Percentiles rank a stretch among this genome's conserved stretches.
These are phyloP conservation scores for Melitaea athalia DNA, from an alignment of 2,888 invertebrate genomes.

Conservation along the genomic window DNA sequence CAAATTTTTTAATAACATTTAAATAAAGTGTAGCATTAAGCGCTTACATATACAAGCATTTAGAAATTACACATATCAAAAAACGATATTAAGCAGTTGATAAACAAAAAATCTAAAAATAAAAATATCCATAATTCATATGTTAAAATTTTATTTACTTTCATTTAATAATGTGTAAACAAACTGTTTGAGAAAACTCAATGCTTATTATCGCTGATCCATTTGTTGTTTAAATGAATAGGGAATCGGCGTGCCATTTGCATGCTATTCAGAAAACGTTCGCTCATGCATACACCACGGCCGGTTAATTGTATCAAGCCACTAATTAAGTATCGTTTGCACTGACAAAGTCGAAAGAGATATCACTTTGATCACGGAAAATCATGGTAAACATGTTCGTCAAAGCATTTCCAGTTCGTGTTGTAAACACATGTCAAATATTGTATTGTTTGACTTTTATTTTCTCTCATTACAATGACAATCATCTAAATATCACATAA, in stretches of 20 bases:
- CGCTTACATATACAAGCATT: too few relatives aligned
- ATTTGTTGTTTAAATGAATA: constrained; percentile 15
- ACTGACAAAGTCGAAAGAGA: constrained; percentile 15
- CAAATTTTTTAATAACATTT: too few relatives aligned
- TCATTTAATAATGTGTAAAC: constrained; percentile 5
- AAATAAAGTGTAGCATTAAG: too few relatives aligned
- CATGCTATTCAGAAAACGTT: constrained; percentile 17
- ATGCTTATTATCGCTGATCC: constrained; percentile 8
- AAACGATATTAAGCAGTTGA: neutral
- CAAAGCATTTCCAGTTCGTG: constrained; percentile 42
- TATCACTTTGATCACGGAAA: constrained; percentile 22
- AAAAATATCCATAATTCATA: neutral
- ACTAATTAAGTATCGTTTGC: constrained; percentile 28
- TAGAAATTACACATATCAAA: too few relatives aligned
- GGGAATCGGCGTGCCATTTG: constrained; percentile 16
- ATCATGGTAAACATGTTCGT: constrained; percentile 34
- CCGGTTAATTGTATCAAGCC: constrained; percentile 23
- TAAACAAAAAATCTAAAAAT: neutral
- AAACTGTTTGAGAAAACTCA: constrained; percentile 9
- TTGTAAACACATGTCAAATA: constrained; percentile 16
- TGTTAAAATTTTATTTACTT: neutral
- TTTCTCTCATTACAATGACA: too few relatives aligned
- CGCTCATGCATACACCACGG: constrained; percentile 14
- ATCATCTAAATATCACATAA: too few relatives aligned
- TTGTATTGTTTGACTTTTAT: too few relatives aligned